phyloP scores from a whole-genome alignment of 2,888 invertebrate species.

The Heterodera filipjevi region DNA sequence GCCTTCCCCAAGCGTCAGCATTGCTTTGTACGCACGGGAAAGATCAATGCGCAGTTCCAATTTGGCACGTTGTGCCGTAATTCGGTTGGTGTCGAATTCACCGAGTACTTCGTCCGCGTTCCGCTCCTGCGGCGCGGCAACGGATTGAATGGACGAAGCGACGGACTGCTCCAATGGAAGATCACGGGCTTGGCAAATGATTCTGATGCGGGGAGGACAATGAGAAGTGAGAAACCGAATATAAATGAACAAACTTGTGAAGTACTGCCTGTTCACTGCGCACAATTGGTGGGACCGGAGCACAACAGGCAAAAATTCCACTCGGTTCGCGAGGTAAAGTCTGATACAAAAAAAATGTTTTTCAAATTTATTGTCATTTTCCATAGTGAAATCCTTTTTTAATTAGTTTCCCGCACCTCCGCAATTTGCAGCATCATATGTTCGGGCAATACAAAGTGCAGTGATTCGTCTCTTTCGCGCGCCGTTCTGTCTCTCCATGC shows the following conservation, averaged over 20 bases:
- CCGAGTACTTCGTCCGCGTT: slow-evolving; percentile 16
- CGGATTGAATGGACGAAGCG: background rate
- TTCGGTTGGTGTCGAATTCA: slow-evolving; percentile 24
- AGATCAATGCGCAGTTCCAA: slow-evolving; percentile 32
- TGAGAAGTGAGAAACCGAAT: background rate
- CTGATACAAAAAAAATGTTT: background rate
- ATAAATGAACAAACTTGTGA: slow-evolving; percentile 41
- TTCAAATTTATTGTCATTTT: background rate
- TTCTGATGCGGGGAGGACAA: slow-evolving; percentile 41
- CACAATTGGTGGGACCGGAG: slow-evolving; percentile 83
- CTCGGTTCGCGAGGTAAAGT: slow-evolving; percentile 58
- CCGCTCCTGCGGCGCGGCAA: background rate
- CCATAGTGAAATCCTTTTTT: background rate
- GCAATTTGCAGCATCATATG: slow-evolving; percentile 91
- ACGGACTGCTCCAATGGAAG: slow-evolving; percentile 45
- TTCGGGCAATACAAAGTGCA: slow-evolving; percentile 88
- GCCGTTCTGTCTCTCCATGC: slow-evolving; percentile 86
- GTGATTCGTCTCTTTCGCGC: slow-evolving; percentile 86
- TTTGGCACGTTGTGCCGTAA: slow-evolving; percentile 29
- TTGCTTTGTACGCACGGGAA: background rate
- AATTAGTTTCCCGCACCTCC: slow-evolving; percentile 69
- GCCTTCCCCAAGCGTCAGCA: background rate
- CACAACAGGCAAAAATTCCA: slow-evolving; percentile 88
- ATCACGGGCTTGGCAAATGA: slow-evolving; percentile 50
- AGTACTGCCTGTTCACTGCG: slow-evolving; percentile 63